Evolutionary conservation across 2,113 vertebrate genomes (phyloP), one percentile per base, ranked within the genome.

Genomic region (Mesoclemmys tuberculata): DNA sequence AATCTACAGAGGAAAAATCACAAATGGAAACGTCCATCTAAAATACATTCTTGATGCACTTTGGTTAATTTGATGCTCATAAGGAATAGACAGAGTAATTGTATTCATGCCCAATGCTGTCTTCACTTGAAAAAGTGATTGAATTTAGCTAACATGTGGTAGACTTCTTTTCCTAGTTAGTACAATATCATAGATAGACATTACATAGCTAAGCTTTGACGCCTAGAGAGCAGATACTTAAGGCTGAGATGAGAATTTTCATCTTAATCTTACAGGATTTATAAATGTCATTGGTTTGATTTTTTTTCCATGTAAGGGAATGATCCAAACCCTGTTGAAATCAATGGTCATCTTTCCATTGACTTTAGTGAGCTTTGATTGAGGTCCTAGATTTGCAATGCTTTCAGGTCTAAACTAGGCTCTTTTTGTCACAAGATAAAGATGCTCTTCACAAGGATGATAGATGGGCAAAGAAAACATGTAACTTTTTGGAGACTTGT

Each of bases 201-300:
- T 75, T 27, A 26, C 12, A 24, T 77, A 46, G 41, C 74, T 27
- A 27, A 8, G 41, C 24, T 27, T 27, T 46, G 26, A 27, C 46
- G 41, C 13, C 22, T 27, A 46, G 13, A 46, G 24, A 46, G 41
- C 74, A 77, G 24, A 12, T 46, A 29, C 24, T 14, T 27, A 14
- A 46, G 11, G 44, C 38, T 46, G 41, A 44, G 38, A 26, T 77
- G 26, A 44, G 13, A 27, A 46, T 27, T 77, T 77, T 77, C 38
- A 75, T 75, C 21, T 77, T 41, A 6, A 77, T 44, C 13, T 12
- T 41, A 29, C 14, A 21, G 41, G 74, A 46, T 46, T 46, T 77
- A 44, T 77, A 87, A 84, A 6, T 0, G 0, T 31, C 6, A 10
- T 1, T 0, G 0, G 44, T 2, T 61, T 54, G 1, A 4, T 4